Evolutionary conservation across 2,113 vertebrate genomes (phyloP), one percentile per base, ranked within the genome.

Genomic region (Gallinago undulata): DNA sequence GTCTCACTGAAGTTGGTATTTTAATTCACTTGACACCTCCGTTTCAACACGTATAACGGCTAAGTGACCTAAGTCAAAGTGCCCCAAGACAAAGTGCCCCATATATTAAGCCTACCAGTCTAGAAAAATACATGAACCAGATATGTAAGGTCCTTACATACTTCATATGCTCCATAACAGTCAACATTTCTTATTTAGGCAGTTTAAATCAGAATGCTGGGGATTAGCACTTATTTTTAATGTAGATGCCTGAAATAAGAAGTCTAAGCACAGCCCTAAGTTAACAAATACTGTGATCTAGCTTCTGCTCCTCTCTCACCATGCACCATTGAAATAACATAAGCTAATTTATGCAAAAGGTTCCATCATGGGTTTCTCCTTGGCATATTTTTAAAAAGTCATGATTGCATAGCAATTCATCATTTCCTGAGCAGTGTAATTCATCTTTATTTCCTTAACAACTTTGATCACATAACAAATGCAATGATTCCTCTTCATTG

Each of bases 401-500:
- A 77, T 85, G 84, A 91, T 96, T 94, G 84, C 84, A 91, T 47
- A 91, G 91, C 82, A 76, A 50, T 93, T 90, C 87, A 50, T 94
- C 63, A 91, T 91, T 93, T 96, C 84, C 93, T 88, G 55, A 91
- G 55, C 67, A 85, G 66, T 21, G 70, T 50, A 96, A 91, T 94
- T 96, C 55, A 91, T 91, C 78, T 91, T 95, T 91, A 89, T 96
- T 94, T 96, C 91, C 72, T 66, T 84, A 96, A 95, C 70, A 89
- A 87, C 53, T 91, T 67, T 43, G 87, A 93, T 94, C 92, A 39
- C 55, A 41, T 90, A 90, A 90, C 78, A 94, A 96, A 93, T 88
- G 72, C 4, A 4, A 73, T 85, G 84, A 95, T 85, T 77, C 82
- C 55, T 90, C 70, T 93, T 90, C 59, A 59, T 39, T 90, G 55